Evolutionary conservation across 2,888 invertebrate genomes (phyloP).

Genomic region (Tinea trinotella): DNA sequence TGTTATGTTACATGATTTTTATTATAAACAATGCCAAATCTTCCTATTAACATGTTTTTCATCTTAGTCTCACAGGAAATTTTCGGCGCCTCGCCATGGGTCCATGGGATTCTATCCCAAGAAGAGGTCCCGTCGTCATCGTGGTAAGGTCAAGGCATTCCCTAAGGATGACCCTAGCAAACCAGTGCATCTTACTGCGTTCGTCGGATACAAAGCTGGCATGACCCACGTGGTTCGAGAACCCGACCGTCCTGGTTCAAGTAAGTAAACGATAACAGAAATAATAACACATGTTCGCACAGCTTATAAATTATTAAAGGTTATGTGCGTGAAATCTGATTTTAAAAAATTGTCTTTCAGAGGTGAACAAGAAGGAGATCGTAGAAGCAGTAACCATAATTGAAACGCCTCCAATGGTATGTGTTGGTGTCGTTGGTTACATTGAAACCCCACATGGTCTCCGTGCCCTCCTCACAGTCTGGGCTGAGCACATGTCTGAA

Average conservation of each 20-base stretch:
- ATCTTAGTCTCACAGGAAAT: slow-evolving; percentile 99
- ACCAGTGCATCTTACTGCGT: slow-evolving; percentile 98
- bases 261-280: too few relatives aligned
- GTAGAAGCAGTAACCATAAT: slow-evolving; percentile 99
- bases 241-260: slow-evolving; percentile 98
- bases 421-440: slow-evolving; percentile 98
- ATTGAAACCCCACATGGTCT: slow-evolving; percentile 99
- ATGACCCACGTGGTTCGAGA: slow-evolving; percentile 99
- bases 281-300: too few relatives aligned
- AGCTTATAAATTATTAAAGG: too few relatives aligned
- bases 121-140: slow-evolving; percentile 95
- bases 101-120: slow-evolving; percentile 99
- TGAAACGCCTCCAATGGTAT: slow-evolving; percentile 98
- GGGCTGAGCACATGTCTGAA: slow-evolving; percentile 99
- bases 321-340: too few relatives aligned
- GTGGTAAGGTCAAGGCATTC: slow-evolving; percentile 99
- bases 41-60: slow-evolving; percentile 26
- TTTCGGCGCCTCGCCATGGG: slow-evolving; percentile 99
- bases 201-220: slow-evolving; percentile 98
- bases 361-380: slow-evolving; percentile 99
- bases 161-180: slow-evolving; percentile 97
- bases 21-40: background rate
- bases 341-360: slow-evolving; percentile 61
- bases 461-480: slow-evolving; percentile 94
- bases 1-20: slow-evolving; percentile 22